phyloP scores from a whole-genome alignment of 2,888 invertebrate genomes.

The Patella depressa region DNA sequence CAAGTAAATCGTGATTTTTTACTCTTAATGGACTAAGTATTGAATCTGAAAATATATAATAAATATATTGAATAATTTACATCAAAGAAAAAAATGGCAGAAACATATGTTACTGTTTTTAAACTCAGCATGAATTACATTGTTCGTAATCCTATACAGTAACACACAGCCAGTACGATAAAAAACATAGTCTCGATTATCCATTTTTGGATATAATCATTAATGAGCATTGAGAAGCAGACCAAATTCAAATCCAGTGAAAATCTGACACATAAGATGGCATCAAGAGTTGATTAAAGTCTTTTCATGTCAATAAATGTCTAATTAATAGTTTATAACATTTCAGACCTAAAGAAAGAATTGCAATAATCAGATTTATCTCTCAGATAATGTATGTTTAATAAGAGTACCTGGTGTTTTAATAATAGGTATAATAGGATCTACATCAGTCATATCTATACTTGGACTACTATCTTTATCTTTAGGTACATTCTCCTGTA shows the following conservation, averaged over 20 bases:
- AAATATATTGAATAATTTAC: neutral
- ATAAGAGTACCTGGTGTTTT: constrained; percentile 43
- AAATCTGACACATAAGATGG: too few relatives aligned
- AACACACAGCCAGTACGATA: too few relatives aligned
- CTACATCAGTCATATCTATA: neutral
- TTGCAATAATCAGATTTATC: neutral
- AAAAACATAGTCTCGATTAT: too few relatives aligned
- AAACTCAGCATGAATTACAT: too few relatives aligned
- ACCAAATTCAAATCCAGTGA: too few relatives aligned
- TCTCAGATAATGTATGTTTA: neutral
- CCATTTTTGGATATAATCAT: too few relatives aligned
- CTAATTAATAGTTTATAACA: neutral
- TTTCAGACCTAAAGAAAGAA: neutral
- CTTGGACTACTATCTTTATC: neutral
- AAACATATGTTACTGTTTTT: too few relatives aligned
- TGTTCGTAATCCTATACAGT: too few relatives aligned
- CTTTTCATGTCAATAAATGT: too few relatives aligned
- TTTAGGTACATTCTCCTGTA: constrained; percentile 53
- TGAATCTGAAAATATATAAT: constrained; percentile 26
- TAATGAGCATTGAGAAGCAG: too few relatives aligned
- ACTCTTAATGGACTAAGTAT: constrained; percentile 45
- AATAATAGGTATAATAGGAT: constrained; percentile 39
- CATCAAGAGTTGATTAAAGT: too few relatives aligned
- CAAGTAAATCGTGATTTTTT: constrained; percentile 38
- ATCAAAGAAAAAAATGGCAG: too few relatives aligned